phyloP scores from a whole-genome alignment of 2,888 invertebrate genomes.

The Dexiosoma caninum region DNA sequence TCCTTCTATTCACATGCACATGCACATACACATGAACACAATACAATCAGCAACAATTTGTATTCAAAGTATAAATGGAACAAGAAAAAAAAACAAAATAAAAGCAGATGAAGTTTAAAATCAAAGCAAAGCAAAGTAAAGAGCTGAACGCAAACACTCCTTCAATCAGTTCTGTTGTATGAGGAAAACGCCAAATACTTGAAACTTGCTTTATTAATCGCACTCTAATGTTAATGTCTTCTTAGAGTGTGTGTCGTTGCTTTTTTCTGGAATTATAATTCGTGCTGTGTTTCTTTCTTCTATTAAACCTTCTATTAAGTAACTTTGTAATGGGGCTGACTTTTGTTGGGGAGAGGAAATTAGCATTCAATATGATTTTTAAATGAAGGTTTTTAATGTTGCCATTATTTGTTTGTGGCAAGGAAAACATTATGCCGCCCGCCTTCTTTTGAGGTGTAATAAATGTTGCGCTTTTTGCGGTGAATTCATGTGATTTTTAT shows the following conservation, averaged over 20 bases:
- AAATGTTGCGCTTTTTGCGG: constrained; percentile 30
- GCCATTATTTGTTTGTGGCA: constrained; percentile 8
- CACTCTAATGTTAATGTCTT: constrained; percentile 18
- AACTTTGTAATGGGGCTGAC: constrained; percentile 43
- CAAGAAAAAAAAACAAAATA: neutral
- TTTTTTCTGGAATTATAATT: constrained; percentile 48
- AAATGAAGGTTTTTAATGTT: constrained; percentile 49
- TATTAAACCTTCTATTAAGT: constrained; percentile 63
- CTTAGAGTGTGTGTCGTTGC: neutral
- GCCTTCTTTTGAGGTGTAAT: constrained; percentile 50
- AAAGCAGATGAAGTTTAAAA: constrained; percentile 52
- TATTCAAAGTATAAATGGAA: constrained; percentile 2
- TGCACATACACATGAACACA: constrained; percentile 33
- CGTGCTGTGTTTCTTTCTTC: constrained; percentile 54
- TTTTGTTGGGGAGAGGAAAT: constrained; percentile 61
- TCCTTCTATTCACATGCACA: constrained; percentile 51
- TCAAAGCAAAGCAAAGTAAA: constrained; percentile 46
- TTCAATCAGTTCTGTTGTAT: constrained; percentile 53
- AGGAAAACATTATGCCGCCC: constrained; percentile 29
- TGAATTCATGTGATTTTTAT: neutral
- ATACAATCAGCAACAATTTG: constrained; percentile 44
- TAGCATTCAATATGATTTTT: constrained; percentile 73
- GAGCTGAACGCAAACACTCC: constrained; percentile 46
- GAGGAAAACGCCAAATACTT: constrained; percentile 29
- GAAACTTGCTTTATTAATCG: constrained; percentile 55